Base-by-base conservation (phyloP, 2,797 vertebrate species). In the Eptatretus atami region DNA sequence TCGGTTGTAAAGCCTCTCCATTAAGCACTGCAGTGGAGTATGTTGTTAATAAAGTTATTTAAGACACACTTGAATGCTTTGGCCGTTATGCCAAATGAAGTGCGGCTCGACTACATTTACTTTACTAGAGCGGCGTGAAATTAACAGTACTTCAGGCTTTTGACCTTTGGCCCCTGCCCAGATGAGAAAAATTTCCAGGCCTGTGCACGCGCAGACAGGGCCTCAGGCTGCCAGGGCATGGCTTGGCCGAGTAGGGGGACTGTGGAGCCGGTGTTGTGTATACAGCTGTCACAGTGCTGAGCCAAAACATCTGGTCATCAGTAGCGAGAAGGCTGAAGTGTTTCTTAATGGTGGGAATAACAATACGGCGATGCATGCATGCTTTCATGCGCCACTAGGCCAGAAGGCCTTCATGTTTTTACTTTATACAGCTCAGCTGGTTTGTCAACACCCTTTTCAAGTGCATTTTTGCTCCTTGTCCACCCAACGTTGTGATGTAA, bases 1-100 rank as follows among this genome's bases (percentile, higher is more conserved):
- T n/a, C 57, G 25, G 57, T 25, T 25, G 57, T 61, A 61, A 25
- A n/a, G 57, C 57, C 12, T 61, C 57, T 61, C 57, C 57, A 61
- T 61, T 61, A 61, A 61, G 57, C 57, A 25, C 57, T n/a, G 57
- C 57, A 61, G n/a, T 25, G 57, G 57, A n/a, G 57, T n/a, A 61
- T 61, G 25, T 61, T 61, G 57, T 61, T 61, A 61, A 61, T 61
- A 61, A 61, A 61, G 57, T 61, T 61, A 61, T 61, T 61, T 61
- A 61, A 61, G 57, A 61, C 57, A 61, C 57, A 61, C 57, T 61
- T 25, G 57, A 61, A 61, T 61, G 57, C 15, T 61, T 61, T 61
- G 57, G 57, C 57, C 57, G 57, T 61, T 61, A 61, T 61, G 57
- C 57, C 57, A 61, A 61, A 61, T 61, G 57, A 61, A 61, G 57